Base-by-base conservation (phyloP, 2,888 invertebrate genomes). In the Adelognathus sp. region DNA sequence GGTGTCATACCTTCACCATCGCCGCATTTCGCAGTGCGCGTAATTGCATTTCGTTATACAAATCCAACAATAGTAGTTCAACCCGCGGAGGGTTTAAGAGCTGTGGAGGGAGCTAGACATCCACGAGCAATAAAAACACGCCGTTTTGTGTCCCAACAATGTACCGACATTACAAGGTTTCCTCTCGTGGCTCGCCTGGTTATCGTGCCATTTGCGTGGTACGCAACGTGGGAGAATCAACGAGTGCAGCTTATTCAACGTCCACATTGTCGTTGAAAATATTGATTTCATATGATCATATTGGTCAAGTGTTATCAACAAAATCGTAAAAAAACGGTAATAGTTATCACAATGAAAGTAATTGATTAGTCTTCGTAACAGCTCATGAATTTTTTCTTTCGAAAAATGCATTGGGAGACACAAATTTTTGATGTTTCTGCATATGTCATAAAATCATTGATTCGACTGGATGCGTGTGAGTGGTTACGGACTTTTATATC, bases 131-230 rank as follows among this genome's bases (percentile, higher is more conserved):
- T 71, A 79, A 73, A 82, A 82, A 85, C 80, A 79, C 64, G 69
- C 54, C 70, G 77, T 61, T 84, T 84, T 85, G 78, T 80, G 77
- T 16, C 60, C 36, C 52, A 77, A 83, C 75, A 81, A 83, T 81
- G 71, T 50, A 50, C 24, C 66, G 29, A 54, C 74, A 69, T 60
- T 27, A 36, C 60, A 70, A 63, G 27, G 33, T 31, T 67, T 36
- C n/a, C 36, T 36, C 36, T 9, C 50, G 11, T 11, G 50, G 50
- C 50, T 24, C 50, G n/a, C 1, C 11, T n/a, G 24, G 24, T 6
- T 21, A n/a, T n/a, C n/a, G 24, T 24, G 50, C 24, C 24, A 50
- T 50, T 50, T 50, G 11, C 1, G 21, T n/a, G 50, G 4, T 21
- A n/a, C 4, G 50, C 50, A 50, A 24, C 24, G 24, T 5, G n/a